Evolutionary conservation across 1,140 invertebrate species (phyloP), one percentile per base, ranked within the genome.

Genomic region (Drosophila navojoa): DNA sequence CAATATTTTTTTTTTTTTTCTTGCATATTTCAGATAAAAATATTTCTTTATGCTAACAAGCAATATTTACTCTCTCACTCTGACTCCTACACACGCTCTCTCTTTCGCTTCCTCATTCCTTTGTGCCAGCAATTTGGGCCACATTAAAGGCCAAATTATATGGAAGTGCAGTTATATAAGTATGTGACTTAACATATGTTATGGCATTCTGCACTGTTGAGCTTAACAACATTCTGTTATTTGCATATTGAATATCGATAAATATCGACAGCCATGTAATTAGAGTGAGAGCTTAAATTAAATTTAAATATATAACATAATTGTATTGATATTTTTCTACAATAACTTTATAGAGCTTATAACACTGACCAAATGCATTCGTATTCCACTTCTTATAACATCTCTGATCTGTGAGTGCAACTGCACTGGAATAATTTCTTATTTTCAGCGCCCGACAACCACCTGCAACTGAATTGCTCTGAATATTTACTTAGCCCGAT

Each of bases 1-100:
- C 67, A 70, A 62, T 61, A 35, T 69, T 52, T 53, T 61, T 57
- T 53, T 61, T 57, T 69, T 52, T 53, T 61, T 57, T 53, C 53
- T 57, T 61, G 49, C 55, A 69, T 61, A 53, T 69, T 59, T 50
- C 25, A 42, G 64, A 68, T 59, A 68, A 50, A 57, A 57, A 57
- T 57, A 57, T 57, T 57, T 57, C 7, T 38, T 27, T 27, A 42
- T 42, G 54, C 38, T 42, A 57, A 57, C 38, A 42, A 55, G 49
- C 49, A 1, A 32, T 2, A 32, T 32, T 32, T 2, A 32, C 9
- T 7, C 32, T 47, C 19, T 13, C 22, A 6, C 19, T 19, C 44
- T 45, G 6, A 16, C 44, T 10, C 44, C 7, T 32, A 7, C 6
- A 32, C 32, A 32, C 42, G 13, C 40, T 42, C 40, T 15, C 40